phyloP scores from a whole-genome alignment of 1,140 invertebrate genomes.

The Pseudachorutes palmiensis region DNA sequence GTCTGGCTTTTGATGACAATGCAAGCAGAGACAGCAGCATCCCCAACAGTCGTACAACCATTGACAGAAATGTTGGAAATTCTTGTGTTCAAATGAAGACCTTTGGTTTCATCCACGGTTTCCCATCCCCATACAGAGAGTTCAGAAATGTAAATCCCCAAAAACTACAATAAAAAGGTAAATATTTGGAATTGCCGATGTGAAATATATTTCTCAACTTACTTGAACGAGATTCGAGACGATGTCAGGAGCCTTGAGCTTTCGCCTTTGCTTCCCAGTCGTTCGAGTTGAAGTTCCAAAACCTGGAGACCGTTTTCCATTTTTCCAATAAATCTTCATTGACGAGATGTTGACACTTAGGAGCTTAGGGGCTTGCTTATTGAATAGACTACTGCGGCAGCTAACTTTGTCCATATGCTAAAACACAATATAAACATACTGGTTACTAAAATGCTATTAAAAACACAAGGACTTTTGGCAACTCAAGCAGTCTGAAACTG shows the following conservation, averaged over 20 bases:
- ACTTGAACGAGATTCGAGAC: slow-evolving; percentile 34
- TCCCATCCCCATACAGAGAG: slow-evolving; percentile 34
- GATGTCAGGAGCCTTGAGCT: slow-evolving; percentile 51
- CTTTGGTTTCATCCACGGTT: slow-evolving; percentile 28
- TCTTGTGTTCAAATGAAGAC: slow-evolving; percentile 28
- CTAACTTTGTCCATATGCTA: slow-evolving; percentile 79
- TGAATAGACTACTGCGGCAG: slow-evolving; percentile 78
- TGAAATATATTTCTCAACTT: too few relatives aligned
- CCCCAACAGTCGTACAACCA: slow-evolving; percentile 35
- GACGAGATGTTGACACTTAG: slow-evolving; percentile 73
- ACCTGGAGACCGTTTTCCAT: slow-evolving; percentile 42
- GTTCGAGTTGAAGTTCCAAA: background rate
- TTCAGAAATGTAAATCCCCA: slow-evolving; percentile 34
- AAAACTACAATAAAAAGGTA: slow-evolving; percentile 27
- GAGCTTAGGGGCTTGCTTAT: slow-evolving; percentile 78
- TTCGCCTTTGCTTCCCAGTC: slow-evolving; percentile 33
- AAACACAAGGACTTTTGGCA: background rate
- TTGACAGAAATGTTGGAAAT: slow-evolving; percentile 30
- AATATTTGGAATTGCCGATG: too few relatives aligned
- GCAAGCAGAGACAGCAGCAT: slow-evolving; percentile 30
- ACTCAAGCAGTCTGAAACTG: background rate
- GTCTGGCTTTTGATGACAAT: slow-evolving; percentile 32
- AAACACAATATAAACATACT: slow-evolving; percentile 38
- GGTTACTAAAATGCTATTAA: too few relatives aligned
- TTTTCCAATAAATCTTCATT: slow-evolving; percentile 71